Evolutionary conservation across 2,797 vertebrate species (phyloP).

Genomic region (Propithecus perrieri): DNA sequence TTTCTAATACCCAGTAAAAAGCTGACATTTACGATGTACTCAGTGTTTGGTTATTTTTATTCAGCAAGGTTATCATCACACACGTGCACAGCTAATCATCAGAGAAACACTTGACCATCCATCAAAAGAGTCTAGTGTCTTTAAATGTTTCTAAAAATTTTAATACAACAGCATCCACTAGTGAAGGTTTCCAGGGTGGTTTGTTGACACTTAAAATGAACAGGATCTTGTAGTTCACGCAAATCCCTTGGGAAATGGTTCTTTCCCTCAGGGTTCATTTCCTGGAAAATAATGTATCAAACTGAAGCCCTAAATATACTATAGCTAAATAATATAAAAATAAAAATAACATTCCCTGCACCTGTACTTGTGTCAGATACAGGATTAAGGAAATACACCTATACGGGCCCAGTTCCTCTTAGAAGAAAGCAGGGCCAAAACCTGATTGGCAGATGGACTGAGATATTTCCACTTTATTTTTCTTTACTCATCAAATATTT

Average conservation of each 20-base stretch:
- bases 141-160: constrained; percentile 13
- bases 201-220: not conserved
- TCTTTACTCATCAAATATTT: not conserved
- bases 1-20: not conserved
- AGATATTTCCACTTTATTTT: not conserved
- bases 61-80: not conserved
- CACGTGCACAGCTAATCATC: not conserved
- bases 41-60: not conserved
- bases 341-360: not conserved
- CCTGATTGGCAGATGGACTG: not conserved
- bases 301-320: not conserved
- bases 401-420: not conserved
- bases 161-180: not conserved
- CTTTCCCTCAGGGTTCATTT: not conserved
- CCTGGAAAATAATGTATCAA: not conserved
- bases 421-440: not conserved
- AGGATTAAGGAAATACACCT: not conserved
- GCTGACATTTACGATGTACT: not conserved
- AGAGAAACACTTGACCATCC: not conserved
- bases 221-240: not conserved
- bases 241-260: not conserved
- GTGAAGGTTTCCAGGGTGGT: not conserved
- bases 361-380: not conserved
- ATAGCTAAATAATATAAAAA: not conserved
- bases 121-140: not conserved